These are phyloP conservation scores for Tiaroga cobitis DNA, from an alignment of 2,797 vertebrate genomes.

Conservation along the genomic window DNA sequence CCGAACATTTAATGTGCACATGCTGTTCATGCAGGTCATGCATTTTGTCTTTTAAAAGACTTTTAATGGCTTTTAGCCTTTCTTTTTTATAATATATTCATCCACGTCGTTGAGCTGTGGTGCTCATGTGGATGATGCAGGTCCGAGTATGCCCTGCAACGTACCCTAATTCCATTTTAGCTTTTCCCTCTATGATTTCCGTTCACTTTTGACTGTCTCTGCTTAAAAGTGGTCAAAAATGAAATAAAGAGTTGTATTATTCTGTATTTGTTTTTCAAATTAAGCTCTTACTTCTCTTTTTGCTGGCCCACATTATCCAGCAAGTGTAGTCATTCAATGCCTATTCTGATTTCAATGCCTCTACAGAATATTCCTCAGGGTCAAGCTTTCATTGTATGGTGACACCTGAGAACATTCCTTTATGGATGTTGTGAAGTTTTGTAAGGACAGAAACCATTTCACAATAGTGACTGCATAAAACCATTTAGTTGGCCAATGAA, in stretches of 20 bases:
- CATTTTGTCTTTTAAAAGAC: not conserved
- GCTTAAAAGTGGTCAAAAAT: not conserved
- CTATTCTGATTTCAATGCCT: constrained; percentile 15
- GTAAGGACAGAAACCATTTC: constrained; percentile 9
- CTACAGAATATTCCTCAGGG: constrained; percentile 23
- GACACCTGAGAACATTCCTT: constrained; percentile 31
- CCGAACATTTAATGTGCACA: not conserved
- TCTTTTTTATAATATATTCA: not conserved
- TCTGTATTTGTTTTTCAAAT: not conserved
- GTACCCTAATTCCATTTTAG: not conserved
- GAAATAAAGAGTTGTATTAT: not conserved
- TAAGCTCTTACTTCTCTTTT: not conserved
- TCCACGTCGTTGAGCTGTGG: not conserved
- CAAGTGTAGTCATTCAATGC: constrained; percentile 2
- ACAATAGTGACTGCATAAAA: not conserved
- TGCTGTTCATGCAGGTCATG: not conserved
- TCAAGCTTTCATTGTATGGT: not conserved
- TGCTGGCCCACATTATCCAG: not conserved
- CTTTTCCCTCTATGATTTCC: not conserved
- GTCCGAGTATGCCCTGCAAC: not conserved
- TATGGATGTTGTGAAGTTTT: not conserved
- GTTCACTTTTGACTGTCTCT: not conserved
- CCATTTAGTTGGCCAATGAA: not conserved
- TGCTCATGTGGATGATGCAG: not conserved
- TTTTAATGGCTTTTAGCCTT: not conserved